Base-by-base conservation (phyloP, 2,797 vertebrate genomes). In the Gephyroberyx darwinii region DNA sequence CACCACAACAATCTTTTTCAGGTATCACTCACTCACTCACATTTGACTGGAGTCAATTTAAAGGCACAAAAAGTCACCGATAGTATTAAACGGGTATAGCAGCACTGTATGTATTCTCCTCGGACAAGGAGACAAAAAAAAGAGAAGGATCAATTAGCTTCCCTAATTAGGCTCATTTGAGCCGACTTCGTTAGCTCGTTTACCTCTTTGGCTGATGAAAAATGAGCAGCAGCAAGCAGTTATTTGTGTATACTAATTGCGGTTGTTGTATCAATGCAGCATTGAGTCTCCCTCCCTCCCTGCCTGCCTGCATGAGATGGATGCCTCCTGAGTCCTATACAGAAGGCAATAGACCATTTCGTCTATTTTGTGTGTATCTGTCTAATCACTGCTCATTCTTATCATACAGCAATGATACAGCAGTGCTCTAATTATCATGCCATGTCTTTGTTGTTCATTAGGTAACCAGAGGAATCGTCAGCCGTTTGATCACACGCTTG, bases 231-330 rank as follows among this genome's bases (percentile, higher is more conserved):
- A 31, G 55, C 61, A 51, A 43, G 14, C 71, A 43, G 76, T 75
- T 78, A 64, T 89, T 92, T 88, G 61, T 83, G 73, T 79, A 75
- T 75, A 80, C 86, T 91, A 91, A 91, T 92, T 90, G 84, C 30
- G 16, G 71, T 75, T 67, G 74, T 81, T 88, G 83, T 83, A 79
- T 84, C 72, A 81, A 64, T 82, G 85, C 65, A 37, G 70, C 47
- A 26, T 41, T 8, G 65, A 64, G 66, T 68, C 74, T 79, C 54
- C 26, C 26, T 79, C 54, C 26, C 26, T 26, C 26, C 48, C 59
- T 41, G 64, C 64, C 70, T 39, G 53, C 65, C 67, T 75, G 57
- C 56, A 3, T 14, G 70, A 84, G 88, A 90, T 70, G 72, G 77
- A 89, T 90, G 86, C 80, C 54, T 82, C 81, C 51, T 35, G 82